phyloP scores from a whole-genome alignment of 2,797 vertebrate species.

The Ibycter americanus region DNA sequence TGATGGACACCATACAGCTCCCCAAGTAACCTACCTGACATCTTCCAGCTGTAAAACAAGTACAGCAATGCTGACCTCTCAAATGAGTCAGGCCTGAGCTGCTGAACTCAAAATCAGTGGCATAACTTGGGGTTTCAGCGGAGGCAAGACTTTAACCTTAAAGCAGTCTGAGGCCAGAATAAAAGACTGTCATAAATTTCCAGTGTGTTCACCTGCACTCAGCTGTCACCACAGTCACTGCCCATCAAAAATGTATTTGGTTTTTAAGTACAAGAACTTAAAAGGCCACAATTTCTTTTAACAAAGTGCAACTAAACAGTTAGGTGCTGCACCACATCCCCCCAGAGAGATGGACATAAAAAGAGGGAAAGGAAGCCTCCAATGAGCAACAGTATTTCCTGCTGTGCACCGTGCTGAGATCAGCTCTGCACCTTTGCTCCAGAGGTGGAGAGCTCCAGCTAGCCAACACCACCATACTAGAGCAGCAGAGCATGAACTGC shows the following conservation, averaged over 20 bases:
- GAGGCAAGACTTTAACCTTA: background rate
- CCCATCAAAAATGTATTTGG: background rate
- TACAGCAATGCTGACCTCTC: background rate
- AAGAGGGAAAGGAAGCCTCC: background rate
- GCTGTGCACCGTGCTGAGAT: accelerated
- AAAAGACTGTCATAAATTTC: background rate
- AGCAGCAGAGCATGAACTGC: background rate
- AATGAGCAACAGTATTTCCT: background rate
- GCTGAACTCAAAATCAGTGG: background rate
- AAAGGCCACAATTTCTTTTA: background rate
- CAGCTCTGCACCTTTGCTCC: background rate
- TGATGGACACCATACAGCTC: background rate
- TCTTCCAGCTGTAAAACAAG: background rate
- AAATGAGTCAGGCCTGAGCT: background rate
- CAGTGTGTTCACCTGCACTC: background rate
- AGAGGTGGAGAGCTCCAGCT: background rate
- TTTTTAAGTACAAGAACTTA: background rate
- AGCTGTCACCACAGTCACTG: background rate
- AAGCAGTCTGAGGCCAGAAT: background rate
- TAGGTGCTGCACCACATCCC: background rate
- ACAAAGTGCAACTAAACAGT: background rate
- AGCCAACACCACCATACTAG: background rate
- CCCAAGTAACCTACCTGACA: background rate
- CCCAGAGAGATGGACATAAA: accelerated
- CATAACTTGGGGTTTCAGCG: background rate